Evolutionary conservation across 2,797 vertebrate species (phyloP).

Genomic region (Leptoclinus maculatus): DNA sequence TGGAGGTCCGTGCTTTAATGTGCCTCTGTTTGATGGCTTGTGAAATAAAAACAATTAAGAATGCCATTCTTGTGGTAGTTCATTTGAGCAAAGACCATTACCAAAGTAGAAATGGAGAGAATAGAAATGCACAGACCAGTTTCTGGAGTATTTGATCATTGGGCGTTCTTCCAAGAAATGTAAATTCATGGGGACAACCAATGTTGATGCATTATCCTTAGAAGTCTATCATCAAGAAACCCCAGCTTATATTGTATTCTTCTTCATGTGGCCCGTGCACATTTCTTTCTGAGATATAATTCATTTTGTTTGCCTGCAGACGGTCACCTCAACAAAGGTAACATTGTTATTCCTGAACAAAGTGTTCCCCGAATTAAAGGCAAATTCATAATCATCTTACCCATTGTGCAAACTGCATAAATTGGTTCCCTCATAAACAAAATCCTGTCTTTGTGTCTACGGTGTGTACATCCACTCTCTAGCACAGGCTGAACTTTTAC

Average conservation of each 20-base stretch:
- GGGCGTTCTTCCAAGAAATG: background rate
- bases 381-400: constrained; percentile 10
- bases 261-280: background rate
- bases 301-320: constrained; percentile 3
- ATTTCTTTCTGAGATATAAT: background rate
- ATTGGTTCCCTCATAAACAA: constrained; percentile 21
- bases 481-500: constrained; percentile 17
- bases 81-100: background rate
- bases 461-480: background rate
- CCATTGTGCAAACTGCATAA: background rate
- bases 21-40: constrained; percentile 16
- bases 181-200: background rate
- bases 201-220: background rate
- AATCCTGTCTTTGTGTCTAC: background rate
- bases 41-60: constrained; percentile 42
- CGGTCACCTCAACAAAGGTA: background rate
- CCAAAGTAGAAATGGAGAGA: background rate
- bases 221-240: background rate
- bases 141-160: background rate
- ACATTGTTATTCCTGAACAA: background rate
- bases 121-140: background rate
- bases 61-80: background rate
- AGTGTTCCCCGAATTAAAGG: constrained; percentile 14
- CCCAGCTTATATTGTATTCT: background rate
- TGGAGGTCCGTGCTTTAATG: constrained; percentile 6